Percentiles rank a stretch among this genome's conserved stretches.
Evolutionary conservation across 2,797 vertebrate genomes (phyloP).

Genomic region (Megalops cyprinoides): DNA sequence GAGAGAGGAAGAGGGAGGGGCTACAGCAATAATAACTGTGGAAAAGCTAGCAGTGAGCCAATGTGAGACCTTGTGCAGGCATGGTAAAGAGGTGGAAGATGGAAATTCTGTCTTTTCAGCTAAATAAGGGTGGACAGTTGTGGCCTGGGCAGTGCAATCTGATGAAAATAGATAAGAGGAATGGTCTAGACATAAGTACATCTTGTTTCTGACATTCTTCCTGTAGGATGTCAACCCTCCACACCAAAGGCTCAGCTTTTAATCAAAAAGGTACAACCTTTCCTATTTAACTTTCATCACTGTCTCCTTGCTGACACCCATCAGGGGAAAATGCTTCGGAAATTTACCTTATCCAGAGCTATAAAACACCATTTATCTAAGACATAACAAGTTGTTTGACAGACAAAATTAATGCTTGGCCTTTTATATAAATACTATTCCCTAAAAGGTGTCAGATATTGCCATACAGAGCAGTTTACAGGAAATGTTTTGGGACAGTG

Average conservation of each 20-base stretch:
- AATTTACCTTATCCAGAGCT: too few relatives aligned
- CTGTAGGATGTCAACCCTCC: constrained; percentile 37
- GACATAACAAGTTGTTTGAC: too few relatives aligned
- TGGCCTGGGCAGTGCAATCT: constrained; percentile 6
- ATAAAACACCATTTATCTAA: too few relatives aligned
- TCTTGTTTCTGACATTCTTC: constrained; percentile 40
- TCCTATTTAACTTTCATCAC: constrained; percentile 17
- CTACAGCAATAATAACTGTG: too few relatives aligned
- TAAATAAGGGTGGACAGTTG: not conserved
- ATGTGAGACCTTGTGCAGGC: not conserved
- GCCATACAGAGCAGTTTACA: not conserved
- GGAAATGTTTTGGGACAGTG: not conserved
- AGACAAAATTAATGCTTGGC: too few relatives aligned
- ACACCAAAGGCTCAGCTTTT: constrained; percentile 24
- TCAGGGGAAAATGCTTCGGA: too few relatives aligned
- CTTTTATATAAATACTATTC: constrained; percentile 34
- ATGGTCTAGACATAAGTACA: constrained; percentile 23
- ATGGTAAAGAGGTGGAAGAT: constrained; percentile 19
- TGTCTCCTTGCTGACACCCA: constrained; percentile 25
- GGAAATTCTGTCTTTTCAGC: constrained; percentile 3
- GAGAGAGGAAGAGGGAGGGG: too few relatives aligned
- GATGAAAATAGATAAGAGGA: constrained; percentile 28
- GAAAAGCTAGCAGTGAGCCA: too few relatives aligned
- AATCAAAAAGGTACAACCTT: constrained; percentile 34
- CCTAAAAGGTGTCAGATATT: constrained; percentile 9